Evolutionary conservation across 2,888 invertebrate species (phyloP).

Genomic region (Conops quadrifasciatus): DNA sequence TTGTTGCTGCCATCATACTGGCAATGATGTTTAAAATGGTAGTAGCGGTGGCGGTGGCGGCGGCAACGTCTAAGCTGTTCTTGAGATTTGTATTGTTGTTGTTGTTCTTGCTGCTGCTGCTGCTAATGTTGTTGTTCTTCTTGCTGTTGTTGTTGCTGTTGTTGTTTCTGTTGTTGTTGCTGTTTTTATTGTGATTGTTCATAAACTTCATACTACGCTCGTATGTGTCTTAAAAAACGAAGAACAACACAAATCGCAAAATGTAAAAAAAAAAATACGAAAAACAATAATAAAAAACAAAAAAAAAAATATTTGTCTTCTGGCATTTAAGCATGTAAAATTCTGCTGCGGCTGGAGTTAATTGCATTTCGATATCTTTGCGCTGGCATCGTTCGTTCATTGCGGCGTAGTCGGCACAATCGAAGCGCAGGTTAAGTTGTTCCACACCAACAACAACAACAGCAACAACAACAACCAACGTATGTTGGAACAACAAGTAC

Average conservation of each 20-base stretch:
- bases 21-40: background rate
- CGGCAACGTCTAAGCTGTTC: background rate
- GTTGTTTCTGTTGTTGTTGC: conserved; percentile 33
- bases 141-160: conserved; percentile 23
- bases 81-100: conserved; percentile 7
- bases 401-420: background rate
- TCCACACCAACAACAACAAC: conserved; percentile 16
- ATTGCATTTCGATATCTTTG: conserved; percentile 64
- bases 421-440: conserved; percentile 58
- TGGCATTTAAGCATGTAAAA: conserved; percentile 39
- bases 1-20: conserved; percentile 14
- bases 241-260: background rate
- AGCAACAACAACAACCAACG: background rate
- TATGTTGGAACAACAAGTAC: background rate
- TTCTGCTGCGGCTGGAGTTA: conserved; percentile 46
- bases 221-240: background rate
- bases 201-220: too few relatives aligned
- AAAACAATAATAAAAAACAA: background rate
- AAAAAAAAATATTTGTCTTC: conserved; percentile 33
- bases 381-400: conserved; percentile 58
- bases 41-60: background rate
- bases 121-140: too few relatives aligned
- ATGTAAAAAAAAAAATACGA: background rate
- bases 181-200: conserved; percentile 12
- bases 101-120: background rate